Percentiles rank a stretch among this genome's conserved stretches.
Conservation (phyloP, 2,888 invertebrate genomes). For the Lordiphosa andalusiaca region DNA sequence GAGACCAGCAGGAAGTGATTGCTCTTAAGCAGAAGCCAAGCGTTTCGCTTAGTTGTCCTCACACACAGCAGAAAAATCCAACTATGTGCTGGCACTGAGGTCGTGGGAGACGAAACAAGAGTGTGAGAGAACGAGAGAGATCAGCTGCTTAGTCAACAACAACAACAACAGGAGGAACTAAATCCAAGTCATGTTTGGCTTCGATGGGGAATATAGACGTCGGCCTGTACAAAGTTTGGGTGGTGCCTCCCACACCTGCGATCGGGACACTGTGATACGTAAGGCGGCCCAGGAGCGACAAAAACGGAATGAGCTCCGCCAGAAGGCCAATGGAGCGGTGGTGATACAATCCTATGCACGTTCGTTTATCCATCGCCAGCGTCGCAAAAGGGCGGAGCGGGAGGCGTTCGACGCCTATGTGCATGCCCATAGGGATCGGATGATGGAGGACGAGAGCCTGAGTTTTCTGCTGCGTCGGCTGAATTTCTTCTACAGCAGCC, state of each 20-base stretch:
- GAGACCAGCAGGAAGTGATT: not conserved
- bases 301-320: conserved; percentile 91
- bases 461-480: conserved; percentile 84
- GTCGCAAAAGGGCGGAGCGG: conserved; percentile 85
- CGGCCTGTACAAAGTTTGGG: conserved; percentile 94
- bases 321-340: conserved; percentile 87
- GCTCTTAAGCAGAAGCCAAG: not conserved
- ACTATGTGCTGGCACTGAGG: conserved; percentile 10
- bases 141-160: conserved; percentile 19
- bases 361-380: conserved; percentile 87
- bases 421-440: conserved; percentile 79
- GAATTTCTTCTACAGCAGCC: conserved; percentile 87
- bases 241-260: conserved; percentile 89
- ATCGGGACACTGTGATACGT: conserved; percentile 84
- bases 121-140: conserved; percentile 13
- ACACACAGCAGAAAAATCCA: not conserved
- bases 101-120: conserved; percentile 4
- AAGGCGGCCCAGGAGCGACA: conserved; percentile 92
- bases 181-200: conserved; percentile 84
- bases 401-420: conserved; percentile 85
- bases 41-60: not conserved
- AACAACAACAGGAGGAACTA: conserved; percentile 17
- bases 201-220: conserved; percentile 94
- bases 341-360: conserved; percentile 91
- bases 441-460: conserved; percentile 80